Evolutionary conservation across 2,113 vertebrate genomes (phyloP).

Genomic region (Stercorarius parasiticus): DNA sequence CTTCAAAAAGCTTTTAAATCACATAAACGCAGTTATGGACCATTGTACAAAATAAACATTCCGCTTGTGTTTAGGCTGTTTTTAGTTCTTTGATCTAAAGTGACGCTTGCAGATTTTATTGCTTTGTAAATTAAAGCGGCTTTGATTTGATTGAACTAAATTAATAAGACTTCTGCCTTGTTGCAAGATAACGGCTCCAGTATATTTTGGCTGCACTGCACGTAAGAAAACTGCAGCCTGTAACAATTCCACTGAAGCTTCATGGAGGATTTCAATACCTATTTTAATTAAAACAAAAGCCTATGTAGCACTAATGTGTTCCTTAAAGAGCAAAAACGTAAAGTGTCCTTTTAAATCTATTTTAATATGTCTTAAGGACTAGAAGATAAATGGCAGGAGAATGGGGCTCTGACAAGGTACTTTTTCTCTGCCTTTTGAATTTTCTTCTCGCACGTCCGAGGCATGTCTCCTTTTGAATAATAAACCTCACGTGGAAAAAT

Average conservation of each 20-base stretch:
- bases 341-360: slow-evolving; percentile 77
- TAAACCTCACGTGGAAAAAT: neutral
- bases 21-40: slow-evolving; percentile 86
- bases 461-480: neutral
- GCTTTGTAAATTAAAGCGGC: slow-evolving; percentile 80
- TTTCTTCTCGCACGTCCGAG: neutral
- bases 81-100: slow-evolving; percentile 81
- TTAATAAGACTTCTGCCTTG: slow-evolving; percentile 79
- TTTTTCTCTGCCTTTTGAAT: slow-evolving; percentile 4
- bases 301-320: slow-evolving; percentile 74
- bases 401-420: slow-evolving; percentile 43
- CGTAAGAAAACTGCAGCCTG: slow-evolving; percentile 70
- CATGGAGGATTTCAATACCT: slow-evolving; percentile 82
- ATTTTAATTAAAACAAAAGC: slow-evolving; percentile 86
- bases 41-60: slow-evolving; percentile 91
- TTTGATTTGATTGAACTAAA: slow-evolving; percentile 83
- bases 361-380: slow-evolving; percentile 83
- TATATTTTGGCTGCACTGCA: slow-evolving; percentile 58
- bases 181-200: slow-evolving; percentile 72
- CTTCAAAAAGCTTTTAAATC: slow-evolving; percentile 88
- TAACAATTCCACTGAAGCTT: slow-evolving; percentile 76
- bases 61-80: slow-evolving; percentile 82
- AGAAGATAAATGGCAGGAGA: slow-evolving; percentile 69
- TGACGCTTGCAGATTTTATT: slow-evolving; percentile 73
- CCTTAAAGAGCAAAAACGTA: slow-evolving; percentile 73